These are phyloP conservation scores for Sigmodon hispidus DNA, from an alignment of 2,113 vertebrate genomes.

Conservation along the genomic window DNA sequence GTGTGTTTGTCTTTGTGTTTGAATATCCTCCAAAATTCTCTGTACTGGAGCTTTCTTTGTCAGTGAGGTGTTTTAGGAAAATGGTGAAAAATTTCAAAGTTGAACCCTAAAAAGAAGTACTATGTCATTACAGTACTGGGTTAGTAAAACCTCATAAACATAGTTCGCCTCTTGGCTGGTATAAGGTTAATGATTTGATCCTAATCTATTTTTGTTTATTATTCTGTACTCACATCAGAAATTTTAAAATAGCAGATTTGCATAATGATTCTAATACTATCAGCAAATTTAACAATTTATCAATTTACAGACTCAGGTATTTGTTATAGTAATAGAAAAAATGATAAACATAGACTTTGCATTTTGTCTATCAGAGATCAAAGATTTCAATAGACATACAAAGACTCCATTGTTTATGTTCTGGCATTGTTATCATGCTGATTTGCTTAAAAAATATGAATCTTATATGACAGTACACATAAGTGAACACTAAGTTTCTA, in stretches of 20 bases:
- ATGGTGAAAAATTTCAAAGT: background rate
- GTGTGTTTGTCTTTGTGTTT: too few species aligned
- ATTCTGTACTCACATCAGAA: too few species aligned
- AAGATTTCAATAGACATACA: background rate
- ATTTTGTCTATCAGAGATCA: background rate
- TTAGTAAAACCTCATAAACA: background rate
- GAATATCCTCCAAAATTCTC: rapidly evolving
- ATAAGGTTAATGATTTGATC: background rate
- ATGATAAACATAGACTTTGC: background rate
- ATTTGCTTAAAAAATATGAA: too few species aligned
- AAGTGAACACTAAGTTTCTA: too few species aligned
- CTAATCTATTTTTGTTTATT: too few species aligned
- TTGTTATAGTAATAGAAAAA: background rate
- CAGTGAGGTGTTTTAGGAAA: background rate
- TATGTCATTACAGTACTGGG: background rate
- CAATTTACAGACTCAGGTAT: background rate
- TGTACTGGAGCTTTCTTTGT: background rate
- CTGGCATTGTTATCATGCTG: background rate
- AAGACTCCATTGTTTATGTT: background rate
- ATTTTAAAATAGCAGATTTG: too few species aligned
- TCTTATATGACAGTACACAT: too few species aligned
- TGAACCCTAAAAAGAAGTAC: too few species aligned
- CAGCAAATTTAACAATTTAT: too few species aligned
- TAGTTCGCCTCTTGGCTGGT: background rate
- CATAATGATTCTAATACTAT: background rate